phyloP scores from a whole-genome alignment of 2,888 invertebrate genomes.

The Sphaerophoria rueppellii region DNA sequence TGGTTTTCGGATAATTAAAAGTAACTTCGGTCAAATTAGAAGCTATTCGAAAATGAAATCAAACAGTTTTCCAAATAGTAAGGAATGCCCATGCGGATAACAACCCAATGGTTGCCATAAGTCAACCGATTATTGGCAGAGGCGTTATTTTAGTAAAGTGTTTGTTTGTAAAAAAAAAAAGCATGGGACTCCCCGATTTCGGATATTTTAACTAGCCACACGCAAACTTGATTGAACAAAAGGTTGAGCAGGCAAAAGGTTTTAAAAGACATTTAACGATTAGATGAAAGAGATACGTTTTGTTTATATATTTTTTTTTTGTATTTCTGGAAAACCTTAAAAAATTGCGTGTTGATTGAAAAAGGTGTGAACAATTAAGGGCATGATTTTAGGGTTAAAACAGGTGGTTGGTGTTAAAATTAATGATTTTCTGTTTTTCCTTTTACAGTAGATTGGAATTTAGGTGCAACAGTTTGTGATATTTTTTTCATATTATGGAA shows the following conservation, averaged over 20 bases:
- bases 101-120: constrained; percentile 57
- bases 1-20: constrained; percentile 69
- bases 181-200: constrained; percentile 5
- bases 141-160: constrained; percentile 67
- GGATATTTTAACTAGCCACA: constrained; percentile 18
- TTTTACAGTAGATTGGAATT: no score
- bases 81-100: constrained; percentile 27
- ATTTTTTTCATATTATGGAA: no score
- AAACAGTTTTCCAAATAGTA: constrained; percentile 62
- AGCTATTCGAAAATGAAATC: constrained; percentile 68
- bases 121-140: constrained; percentile 69
- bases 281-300: constrained; percentile 12
- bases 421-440: background rate
- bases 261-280: constrained; percentile 24
- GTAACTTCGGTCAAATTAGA: constrained; percentile 65
- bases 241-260: constrained; percentile 10
- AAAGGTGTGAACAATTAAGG: constrained; percentile 26
- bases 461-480: no score
- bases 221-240: constrained; percentile 36
- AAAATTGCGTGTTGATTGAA: constrained; percentile 27
- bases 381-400: constrained; percentile 7
- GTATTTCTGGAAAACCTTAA: background rate
- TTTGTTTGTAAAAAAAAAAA: constrained; percentile 55
- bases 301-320: background rate
- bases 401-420: background rate